Evolutionary conservation across 2,888 invertebrate species (phyloP), one percentile per base, ranked within the genome.

Genomic region (Drosophila mimica): DNA sequence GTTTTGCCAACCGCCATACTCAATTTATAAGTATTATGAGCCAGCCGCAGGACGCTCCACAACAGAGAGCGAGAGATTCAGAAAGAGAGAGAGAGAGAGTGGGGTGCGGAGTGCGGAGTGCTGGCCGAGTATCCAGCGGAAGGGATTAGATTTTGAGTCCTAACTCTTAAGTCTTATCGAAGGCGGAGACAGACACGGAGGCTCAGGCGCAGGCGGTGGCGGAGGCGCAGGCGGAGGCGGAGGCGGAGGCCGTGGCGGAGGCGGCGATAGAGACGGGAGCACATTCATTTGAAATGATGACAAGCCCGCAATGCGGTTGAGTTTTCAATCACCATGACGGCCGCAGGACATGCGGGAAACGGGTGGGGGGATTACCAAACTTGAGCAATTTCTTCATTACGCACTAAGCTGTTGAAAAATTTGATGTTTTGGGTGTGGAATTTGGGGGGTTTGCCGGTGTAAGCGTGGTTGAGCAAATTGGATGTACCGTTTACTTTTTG

Each of bases 361-460:
- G 36, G 4, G 9, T 0, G 38, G 7, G 30, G 9, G 36, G n/a
- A 15, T 43, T 28, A 30, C 57, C 58, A 74, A 79, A 85, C 64
- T 85, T 83, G 71, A 82, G 80, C 74, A 88, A 86, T 88, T 88
- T 88, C 88, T 88, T 86, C 86, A 85, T 85, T 85, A 88, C 73
- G 74, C 83, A 83, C 75, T 83, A 88, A 86, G 85, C 88, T 86
- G 75, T 67, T 83, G 70, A 72, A 72, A 79, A 76, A 85, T 85
- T 82, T 83, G 64, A 69, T 64, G 57, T 57, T 4, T 57, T 20
- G 43, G 28, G 28, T n/a, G 48, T 51, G 20, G 58, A 20, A 30
- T 30, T 46, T 62, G 54, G 17, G 52, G 36, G 25, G 36, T 0
- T 25, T 8, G 46, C 46, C 46, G 46, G 25, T 46, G 30, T 25